Conservation (phyloP, 30 jellyfish, hydroid and myxozoan species). For the Cassiopea andromeda region DNA sequence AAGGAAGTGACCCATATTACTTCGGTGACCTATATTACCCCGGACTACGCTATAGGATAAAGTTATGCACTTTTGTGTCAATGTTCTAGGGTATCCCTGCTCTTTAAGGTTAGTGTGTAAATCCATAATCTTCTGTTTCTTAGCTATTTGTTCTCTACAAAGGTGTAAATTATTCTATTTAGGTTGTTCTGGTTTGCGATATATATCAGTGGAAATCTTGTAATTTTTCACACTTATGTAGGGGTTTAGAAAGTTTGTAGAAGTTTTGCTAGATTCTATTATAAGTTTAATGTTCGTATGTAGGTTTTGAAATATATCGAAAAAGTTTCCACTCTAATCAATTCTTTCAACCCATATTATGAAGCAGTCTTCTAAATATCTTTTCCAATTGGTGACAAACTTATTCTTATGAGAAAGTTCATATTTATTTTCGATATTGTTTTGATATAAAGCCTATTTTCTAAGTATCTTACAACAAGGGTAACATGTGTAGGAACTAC, state of each 20-base stretch:
- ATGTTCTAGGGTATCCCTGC: no score
- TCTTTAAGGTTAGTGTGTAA: no score
- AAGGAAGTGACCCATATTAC: no score
- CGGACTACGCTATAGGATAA: no score
- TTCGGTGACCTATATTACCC: no score
- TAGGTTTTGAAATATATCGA: neutral
- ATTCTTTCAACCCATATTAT: constrained; percentile 26
- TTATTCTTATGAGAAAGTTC: neutral
- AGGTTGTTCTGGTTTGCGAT: constrained; percentile 35
- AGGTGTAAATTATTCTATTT: neutral
- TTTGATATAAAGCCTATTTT: neutral
- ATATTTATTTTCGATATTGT: neutral
- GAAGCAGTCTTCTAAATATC: constrained; percentile 46
- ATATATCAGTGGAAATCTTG: constrained; percentile 16
- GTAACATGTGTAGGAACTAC: constrained; percentile 22
- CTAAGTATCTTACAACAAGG: constrained; percentile 26
- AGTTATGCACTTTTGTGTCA: no score
- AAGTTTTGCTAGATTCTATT: constrained; percentile 9
- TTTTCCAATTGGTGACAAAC: constrained; percentile 1
- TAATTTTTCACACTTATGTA: neutral
- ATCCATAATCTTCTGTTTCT: neutral
- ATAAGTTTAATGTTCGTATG: constrained; percentile 12
- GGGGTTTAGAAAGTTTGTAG: constrained; percentile 1
- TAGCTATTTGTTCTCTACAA: neutral
- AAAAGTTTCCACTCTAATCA: neutral